phyloP scores from a whole-genome alignment of 2,888 invertebrate species.

The Bellardia bayeri region DNA sequence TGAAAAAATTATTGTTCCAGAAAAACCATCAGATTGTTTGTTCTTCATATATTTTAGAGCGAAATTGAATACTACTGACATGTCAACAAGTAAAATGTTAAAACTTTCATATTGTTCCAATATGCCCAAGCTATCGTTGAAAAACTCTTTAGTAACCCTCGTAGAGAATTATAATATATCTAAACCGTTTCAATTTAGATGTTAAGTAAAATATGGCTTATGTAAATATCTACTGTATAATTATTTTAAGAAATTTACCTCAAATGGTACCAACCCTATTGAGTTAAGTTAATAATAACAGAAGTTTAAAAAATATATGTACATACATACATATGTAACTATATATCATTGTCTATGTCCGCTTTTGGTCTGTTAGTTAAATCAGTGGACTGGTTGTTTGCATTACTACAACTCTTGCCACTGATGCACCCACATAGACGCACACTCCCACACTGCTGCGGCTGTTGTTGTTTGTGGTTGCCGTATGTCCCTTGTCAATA shows the following conservation, averaged over 20 bases:
- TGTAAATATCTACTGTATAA: neutral
- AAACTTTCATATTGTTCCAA: no score
- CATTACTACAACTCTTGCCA: slow-evolving; percentile 8
- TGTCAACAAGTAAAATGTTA: no score
- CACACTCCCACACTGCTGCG: neutral
- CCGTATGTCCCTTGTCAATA: slow-evolving; percentile 74
- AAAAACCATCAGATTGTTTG: no score
- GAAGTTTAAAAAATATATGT: neutral
- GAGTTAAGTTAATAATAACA: neutral
- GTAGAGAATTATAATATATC: neutral
- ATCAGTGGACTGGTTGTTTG: slow-evolving; percentile 17
- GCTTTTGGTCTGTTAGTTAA: slow-evolving; percentile 32
- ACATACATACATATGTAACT: no score
- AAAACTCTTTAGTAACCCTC: no score
- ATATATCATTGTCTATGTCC: slow-evolving; percentile 4
- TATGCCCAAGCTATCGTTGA: no score
- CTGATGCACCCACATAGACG: slow-evolving; percentile 20
- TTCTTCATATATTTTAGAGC: no score
- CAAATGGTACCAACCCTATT: neutral
- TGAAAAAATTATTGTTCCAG: no score
- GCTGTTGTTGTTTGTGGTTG: slow-evolving; percentile 35
- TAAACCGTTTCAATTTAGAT: neutral
- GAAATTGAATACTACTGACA: no score
- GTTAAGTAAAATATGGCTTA: neutral
- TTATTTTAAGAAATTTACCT: neutral